Evolutionary conservation across 2,113 vertebrate genomes (phyloP).

Genomic region (Heloderma charlesbogerti): DNA sequence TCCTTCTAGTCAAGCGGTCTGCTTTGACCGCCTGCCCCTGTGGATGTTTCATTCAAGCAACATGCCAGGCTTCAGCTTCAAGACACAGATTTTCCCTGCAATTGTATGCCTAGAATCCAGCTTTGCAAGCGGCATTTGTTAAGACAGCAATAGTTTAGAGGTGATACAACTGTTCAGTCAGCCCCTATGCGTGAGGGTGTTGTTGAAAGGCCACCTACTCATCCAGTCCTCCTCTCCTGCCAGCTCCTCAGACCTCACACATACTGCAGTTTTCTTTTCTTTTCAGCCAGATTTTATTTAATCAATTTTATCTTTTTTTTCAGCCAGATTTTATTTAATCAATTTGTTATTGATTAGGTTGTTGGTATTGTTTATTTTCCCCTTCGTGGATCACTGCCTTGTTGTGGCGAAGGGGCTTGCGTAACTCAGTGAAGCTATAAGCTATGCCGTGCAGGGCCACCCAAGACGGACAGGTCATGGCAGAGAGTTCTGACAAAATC

Average conservation of each 20-base stretch:
- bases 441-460: too few relatives aligned
- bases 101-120: background rate
- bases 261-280: background rate
- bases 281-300: background rate
- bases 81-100: background rate
- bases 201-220: background rate
- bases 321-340: too few relatives aligned
- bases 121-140: conserved; percentile 6
- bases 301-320: too few relatives aligned
- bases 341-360: too few relatives aligned
- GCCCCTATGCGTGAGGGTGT: too few relatives aligned
- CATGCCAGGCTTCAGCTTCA: background rate
- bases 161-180: background rate
- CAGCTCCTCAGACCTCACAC: background rate
- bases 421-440: too few relatives aligned
- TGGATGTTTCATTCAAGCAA: background rate
- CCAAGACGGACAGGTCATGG: too few relatives aligned
- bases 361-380: too few relatives aligned
- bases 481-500: too few relatives aligned
- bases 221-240: background rate
- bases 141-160: conserved; percentile 1
- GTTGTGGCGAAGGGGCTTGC: too few relatives aligned
- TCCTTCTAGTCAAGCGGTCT: conserved; percentile 40
- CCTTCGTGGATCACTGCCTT: too few relatives aligned
- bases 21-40: conserved; percentile 5